A percentile compares a stretch with the other conserved stretches of the same genome.
These are phyloP conservation scores for Lasioglossum albipes DNA, from an alignment of 1,140 invertebrate species.

Conservation along the genomic window DNA sequence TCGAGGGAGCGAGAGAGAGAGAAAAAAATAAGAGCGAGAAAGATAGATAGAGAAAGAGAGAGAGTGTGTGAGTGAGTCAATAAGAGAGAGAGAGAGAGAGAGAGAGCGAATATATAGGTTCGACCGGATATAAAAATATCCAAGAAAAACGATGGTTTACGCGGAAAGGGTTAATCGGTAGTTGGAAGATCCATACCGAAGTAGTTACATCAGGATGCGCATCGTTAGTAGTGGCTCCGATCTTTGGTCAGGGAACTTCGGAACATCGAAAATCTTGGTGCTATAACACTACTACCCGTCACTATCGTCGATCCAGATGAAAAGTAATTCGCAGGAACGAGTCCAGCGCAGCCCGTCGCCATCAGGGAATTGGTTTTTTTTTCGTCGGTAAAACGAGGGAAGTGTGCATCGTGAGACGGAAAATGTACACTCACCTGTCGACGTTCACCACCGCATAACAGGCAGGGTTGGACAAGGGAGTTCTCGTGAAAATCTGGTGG, in stretches of 20 bases:
- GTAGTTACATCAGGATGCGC: constrained; percentile 47
- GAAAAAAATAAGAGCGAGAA: too few relatives aligned
- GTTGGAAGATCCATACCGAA: constrained; percentile 46
- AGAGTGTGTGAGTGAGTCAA: too few relatives aligned
- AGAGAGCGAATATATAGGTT: not conserved
- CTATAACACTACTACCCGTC: constrained; percentile 41
- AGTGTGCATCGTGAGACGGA: constrained; percentile 31
- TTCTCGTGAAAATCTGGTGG: constrained; percentile 47
- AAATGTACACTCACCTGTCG: constrained; percentile 65
- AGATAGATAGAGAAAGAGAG: too few relatives aligned
- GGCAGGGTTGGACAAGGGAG: constrained; percentile 50
- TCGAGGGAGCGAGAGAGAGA: not conserved
- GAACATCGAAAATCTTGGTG: constrained; percentile 38
- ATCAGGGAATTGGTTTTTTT: constrained; percentile 26
- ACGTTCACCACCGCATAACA: constrained; percentile 74
- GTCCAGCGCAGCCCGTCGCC: constrained; percentile 17
- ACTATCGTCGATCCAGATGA: constrained; percentile 22
- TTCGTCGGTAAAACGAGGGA: constrained; percentile 17
- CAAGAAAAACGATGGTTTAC: constrained; percentile 45
- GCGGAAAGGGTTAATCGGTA: constrained; percentile 38
- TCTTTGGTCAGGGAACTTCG: constrained; percentile 40
- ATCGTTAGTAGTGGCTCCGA: constrained; percentile 34
- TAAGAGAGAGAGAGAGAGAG: too few relatives aligned
- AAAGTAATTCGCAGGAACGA: constrained; percentile 25
- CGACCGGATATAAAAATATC: constrained; percentile 39